Conservation (phyloP, 2,888 invertebrate species). For the Quadroppia sp. region DNA sequence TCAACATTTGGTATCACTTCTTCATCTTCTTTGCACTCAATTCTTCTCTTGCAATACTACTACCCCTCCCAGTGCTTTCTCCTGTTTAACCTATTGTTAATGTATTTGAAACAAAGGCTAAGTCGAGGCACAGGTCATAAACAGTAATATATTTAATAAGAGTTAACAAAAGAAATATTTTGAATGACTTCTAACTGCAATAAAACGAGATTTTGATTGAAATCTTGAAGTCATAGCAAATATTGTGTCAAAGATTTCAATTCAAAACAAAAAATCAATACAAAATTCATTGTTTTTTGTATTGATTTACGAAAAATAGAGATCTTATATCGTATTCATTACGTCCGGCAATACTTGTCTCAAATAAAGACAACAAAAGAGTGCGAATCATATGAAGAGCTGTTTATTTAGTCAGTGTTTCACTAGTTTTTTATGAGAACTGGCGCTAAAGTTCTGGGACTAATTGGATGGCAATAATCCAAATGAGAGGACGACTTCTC, state of each 20-base stretch:
- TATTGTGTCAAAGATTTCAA: background rate
- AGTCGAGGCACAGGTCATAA: background rate
- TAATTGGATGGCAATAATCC: slow-evolving; percentile 23
- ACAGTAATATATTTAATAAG: slow-evolving; percentile 6
- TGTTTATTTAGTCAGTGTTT: background rate
- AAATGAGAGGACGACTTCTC: slow-evolving; percentile 24
- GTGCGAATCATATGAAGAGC: background rate
- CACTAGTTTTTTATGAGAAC: background rate
- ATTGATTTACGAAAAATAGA: slow-evolving; percentile 19
- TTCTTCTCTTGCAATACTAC: background rate
- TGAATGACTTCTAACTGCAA: background rate
- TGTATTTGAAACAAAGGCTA: background rate
- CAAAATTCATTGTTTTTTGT: background rate
- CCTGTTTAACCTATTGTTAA: background rate
- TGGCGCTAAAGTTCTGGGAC: background rate
- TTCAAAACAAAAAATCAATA: slow-evolving; percentile 23
- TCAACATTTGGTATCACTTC: background rate
- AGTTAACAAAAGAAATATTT: background rate
- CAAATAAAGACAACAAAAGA: background rate
- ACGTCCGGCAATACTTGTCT: slow-evolving; percentile 3
- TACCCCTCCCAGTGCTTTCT: background rate
- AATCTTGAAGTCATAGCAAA: background rate
- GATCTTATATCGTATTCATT: background rate
- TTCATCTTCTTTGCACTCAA: background rate
- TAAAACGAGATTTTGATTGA: background rate